Evolutionary conservation across 2,113 vertebrate genomes (phyloP), one percentile per base, ranked within the genome.

Genomic region (Hoplias malabaricus): DNA sequence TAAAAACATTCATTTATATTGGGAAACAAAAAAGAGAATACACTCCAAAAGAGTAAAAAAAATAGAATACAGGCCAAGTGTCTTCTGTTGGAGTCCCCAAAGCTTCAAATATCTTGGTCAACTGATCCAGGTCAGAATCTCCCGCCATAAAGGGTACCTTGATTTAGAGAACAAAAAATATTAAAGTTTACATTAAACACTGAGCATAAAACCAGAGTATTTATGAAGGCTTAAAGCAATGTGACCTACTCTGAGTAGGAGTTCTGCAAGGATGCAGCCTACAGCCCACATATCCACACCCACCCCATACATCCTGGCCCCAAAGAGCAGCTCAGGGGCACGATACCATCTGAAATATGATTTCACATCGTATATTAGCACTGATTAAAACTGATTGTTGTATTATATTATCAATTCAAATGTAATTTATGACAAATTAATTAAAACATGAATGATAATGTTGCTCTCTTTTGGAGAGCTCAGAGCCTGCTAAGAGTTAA

Each of bases 261-360:
- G 84, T 82, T 99, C 98, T 62, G 97, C 96, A 85, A 99, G 89
- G 87, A 99, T 99, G 87, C 98, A 99, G 73, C 98, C 98, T 63
- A 99, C 96, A 80, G 97, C 98, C 98, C 98, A 99, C 96, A 98
- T 98, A 87, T 99, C 98, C 1, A 99, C 97, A 46, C 96, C 96
- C 12, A 99, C 96, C 29, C 96, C 96, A 33, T 99, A 99, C 95
- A 99, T 99, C 88, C 94, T 95, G 81, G 97, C 94, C 72, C 98
- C 98, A 88, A 99, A 99, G 21, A 99, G 83, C 12, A 99, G 92
- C 86, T 99, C 98, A 46, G 98, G 98, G 1, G 96, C 91, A 79
- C 97, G 94, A 86, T 99, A 99, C 98, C 98, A 99, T 76, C 98
- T 99, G 71, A 78, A 68, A 69, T 65, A 73, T 14, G 36, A 65